Percentiles rank a stretch among this genome's conserved stretches.
Evolutionary conservation across 2,888 invertebrate species (phyloP).

Genomic region (Hydrotaea diabolus): DNA sequence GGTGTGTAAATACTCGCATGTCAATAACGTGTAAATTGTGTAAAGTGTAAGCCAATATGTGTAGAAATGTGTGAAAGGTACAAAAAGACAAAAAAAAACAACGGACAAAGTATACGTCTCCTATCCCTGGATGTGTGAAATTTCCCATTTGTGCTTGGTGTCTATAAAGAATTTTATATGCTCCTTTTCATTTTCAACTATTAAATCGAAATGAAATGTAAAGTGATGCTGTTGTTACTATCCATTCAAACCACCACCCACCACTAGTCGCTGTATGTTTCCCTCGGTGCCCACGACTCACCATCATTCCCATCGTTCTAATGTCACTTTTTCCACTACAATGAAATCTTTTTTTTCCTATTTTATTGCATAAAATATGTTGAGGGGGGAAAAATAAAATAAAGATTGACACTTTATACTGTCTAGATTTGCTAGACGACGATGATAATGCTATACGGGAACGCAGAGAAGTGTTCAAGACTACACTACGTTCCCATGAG

Average conservation of each 20-base stretch:
- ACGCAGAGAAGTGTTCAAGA: no score
- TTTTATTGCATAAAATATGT: background rate
- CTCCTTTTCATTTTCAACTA: conserved; percentile 14
- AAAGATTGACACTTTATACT: conserved; percentile 50
- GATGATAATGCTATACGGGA: background rate
- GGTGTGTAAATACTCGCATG: background rate
- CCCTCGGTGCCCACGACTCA: background rate
- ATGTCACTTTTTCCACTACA: background rate
- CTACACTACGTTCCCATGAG: no score
- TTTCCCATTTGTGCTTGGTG: conserved; percentile 1
- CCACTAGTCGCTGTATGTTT: background rate
- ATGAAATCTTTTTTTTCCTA: background rate
- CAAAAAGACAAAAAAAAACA: no score
- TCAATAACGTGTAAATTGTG: conserved; percentile 17
- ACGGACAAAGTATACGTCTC: no score
- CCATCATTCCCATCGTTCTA: background rate
- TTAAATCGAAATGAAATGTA: conserved; percentile 25
- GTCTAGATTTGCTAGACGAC: conserved; percentile 27
- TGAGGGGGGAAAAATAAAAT: background rate
- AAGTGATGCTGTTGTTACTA: conserved; percentile 9
- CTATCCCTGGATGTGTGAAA: background rate
- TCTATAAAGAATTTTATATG: conserved; percentile 25
- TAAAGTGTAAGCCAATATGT: conserved; percentile 3
- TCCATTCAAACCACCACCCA: background rate
- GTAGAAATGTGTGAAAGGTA: conserved; percentile 2